A percentile compares a stretch with the other conserved stretches of the same genome.
These are phyloP conservation scores for Gallirallus australis DNA, from an alignment of 2,797 vertebrate genomes.

Conservation along the genomic window DNA sequence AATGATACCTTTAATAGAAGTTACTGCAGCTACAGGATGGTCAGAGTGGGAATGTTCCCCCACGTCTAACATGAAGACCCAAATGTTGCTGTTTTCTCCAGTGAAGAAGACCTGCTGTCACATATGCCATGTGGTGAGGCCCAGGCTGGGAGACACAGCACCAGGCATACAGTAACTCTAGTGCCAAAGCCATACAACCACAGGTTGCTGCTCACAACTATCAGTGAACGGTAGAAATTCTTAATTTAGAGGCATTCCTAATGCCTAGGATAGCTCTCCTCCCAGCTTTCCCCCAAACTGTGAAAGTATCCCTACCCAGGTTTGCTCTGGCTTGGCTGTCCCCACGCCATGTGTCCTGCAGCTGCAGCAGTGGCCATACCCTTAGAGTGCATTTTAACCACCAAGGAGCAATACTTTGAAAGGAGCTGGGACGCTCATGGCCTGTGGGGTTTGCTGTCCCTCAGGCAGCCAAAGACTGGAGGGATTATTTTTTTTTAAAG, in stretches of 20 bases:
- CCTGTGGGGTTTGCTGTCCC: neutral
- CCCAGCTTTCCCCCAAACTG: neutral
- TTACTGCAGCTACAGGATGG: neutral
- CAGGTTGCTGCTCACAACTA: neutral
- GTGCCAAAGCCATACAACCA: neutral
- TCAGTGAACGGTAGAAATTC: neutral
- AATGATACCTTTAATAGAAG: neutral
- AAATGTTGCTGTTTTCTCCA: neutral
- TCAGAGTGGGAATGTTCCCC: accelerated
- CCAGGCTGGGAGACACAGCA: neutral
- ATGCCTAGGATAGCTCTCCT: neutral
- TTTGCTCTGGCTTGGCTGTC: neutral
- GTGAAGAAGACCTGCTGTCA: neutral
- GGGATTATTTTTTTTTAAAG: neutral
- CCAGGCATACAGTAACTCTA: neutral
- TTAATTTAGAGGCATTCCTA: neutral
- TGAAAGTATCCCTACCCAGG: neutral
- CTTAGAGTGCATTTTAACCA: neutral
- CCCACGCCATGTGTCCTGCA: accelerated
- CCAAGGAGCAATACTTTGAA: neutral
- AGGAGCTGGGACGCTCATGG: neutral
- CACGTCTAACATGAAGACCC: accelerated
- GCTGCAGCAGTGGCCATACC: neutral
- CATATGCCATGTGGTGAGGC: accelerated
- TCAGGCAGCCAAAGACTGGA: neutral